Percentiles rank a stretch among this genome's conserved stretches.
Conservation (phyloP, 2,797 vertebrate genomes). For the Okamejei kenojei region DNA sequence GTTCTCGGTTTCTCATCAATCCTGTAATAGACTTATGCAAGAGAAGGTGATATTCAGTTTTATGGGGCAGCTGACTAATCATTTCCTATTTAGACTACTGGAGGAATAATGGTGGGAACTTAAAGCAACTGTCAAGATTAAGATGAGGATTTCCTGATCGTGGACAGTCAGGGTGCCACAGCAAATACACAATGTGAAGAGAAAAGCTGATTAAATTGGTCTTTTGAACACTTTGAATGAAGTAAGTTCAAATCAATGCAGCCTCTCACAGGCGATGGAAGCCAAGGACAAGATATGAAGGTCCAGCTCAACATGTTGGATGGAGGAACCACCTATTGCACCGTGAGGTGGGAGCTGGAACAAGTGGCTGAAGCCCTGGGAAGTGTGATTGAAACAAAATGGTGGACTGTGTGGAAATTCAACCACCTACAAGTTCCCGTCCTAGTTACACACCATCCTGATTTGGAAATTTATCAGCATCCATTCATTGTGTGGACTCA, state of each 20-base stretch:
- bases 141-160: background rate
- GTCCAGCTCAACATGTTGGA: background rate
- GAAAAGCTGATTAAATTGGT: background rate
- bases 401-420: background rate
- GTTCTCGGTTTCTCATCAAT: background rate
- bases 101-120: background rate
- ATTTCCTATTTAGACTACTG: background rate
- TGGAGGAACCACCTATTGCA: too few relatives aligned
- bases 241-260: background rate
- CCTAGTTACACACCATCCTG: background rate
- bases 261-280: background rate
- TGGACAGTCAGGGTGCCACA: background rate
- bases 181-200: background rate
- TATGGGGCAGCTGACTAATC: background rate
- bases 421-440: background rate
- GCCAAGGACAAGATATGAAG: background rate
- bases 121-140: background rate
- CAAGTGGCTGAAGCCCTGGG: background rate
- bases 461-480: background rate
- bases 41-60: background rate
- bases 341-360: background rate
- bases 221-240: background rate
- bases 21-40: background rate
- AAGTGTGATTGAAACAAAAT: background rate
- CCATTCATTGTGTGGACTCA: too few relatives aligned